These are phyloP conservation scores for Amiota mariae DNA, from an alignment of 2,888 invertebrate species.

Conservation along the genomic window DNA sequence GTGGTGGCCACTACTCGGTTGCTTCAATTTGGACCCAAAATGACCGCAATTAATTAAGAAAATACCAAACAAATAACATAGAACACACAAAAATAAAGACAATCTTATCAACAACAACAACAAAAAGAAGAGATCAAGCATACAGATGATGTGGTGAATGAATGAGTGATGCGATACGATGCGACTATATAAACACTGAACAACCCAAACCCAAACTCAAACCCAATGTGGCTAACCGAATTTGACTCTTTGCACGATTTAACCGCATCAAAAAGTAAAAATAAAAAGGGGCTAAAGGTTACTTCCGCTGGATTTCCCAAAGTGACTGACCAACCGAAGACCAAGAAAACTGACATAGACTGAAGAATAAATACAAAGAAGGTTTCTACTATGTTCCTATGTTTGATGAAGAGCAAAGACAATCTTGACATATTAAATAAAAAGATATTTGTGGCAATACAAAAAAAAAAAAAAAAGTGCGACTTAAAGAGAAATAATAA, in stretches of 20 bases:
- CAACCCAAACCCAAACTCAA: not conserved
- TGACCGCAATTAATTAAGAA: constrained; percentile 65
- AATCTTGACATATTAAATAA: not conserved
- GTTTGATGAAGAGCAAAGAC: no score
- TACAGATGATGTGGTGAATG: not conserved
- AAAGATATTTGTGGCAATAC: not conserved
- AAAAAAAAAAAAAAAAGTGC: not conserved
- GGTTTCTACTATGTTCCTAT: not conserved
- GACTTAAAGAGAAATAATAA: no score
- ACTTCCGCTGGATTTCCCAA: not conserved
- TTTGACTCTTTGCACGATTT: no score
- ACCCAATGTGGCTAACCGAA: not conserved
- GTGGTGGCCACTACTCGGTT: not conserved
- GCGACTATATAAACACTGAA: not conserved
- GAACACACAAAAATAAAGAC: not conserved
- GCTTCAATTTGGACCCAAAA: constrained; percentile 40
- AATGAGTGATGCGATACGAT: no score
- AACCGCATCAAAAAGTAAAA: no score
- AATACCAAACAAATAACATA: constrained; percentile 33
- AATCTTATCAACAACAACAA: constrained; percentile 17
- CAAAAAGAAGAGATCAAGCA: not conserved
- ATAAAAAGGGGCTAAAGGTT: no score
- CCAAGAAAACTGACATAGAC: no score
- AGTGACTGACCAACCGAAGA: not conserved
- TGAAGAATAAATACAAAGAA: no score